Base-by-base conservation (phyloP, 2,888 invertebrate species). In the Crocallis elinguaria region DNA sequence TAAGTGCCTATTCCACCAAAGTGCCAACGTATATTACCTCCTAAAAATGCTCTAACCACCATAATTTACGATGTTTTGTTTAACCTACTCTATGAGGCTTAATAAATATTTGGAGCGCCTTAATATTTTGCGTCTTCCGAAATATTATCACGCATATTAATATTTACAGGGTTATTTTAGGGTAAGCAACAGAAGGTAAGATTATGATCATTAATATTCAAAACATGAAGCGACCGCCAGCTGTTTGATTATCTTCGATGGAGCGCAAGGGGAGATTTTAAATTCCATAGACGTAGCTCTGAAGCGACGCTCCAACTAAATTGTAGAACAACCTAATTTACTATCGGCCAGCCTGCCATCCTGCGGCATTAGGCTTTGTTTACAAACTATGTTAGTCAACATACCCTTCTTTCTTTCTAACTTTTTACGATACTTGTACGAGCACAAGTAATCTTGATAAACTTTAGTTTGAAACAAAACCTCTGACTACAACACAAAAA, bases 201-300 rank as follows among this genome's bases (percentile, higher is more conserved):
- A 76, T 79, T 74, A 76, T 71, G 65, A 59, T 65, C 64, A 77
- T 82, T 82, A 81, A 77, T 83, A 84, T 83, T 83, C 84, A 77
- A 79, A 79, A 76, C 81, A 75, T 75, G 75, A 55, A 70, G 64
- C 63, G 64, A 64, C 68, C 72, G 73, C 71, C 79, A 76, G 81
- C 81, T 82, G 76, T 78, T 81, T 83, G 81, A 84, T 84, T 83
- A 81, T 82, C 78, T 78, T 75, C 78, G 71, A 75, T 74, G 70
- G 68, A 74, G 73, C 73, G 73, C 58, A 64, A 66, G 68, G 70
- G 70, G 71, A 75, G 72, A 79, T 72, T 80, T 83, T 80, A 80
- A 77, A 83, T 82, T 83, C 79, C 70, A 73, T 68, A 67, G 75
- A 71, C 74, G 74, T 68, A 68, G 61, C 69, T 68, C 52, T 54